phyloP scores from a whole-genome alignment of 2,797 vertebrate species.

The Sebastes iracundus region DNA sequence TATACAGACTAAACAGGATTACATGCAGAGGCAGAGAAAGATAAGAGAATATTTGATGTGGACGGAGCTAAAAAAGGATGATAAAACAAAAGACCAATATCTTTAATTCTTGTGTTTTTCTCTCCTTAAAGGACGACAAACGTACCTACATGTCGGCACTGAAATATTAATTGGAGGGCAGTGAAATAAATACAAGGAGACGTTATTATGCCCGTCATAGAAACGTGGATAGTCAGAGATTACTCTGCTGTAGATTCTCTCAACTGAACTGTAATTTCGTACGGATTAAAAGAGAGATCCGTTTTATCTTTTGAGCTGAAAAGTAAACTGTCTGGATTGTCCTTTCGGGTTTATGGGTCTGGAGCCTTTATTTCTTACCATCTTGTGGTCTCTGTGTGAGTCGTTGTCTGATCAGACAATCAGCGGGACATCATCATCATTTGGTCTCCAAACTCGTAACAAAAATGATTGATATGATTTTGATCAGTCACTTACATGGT shows the following conservation, averaged over 20 bases:
- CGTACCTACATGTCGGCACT: background rate
- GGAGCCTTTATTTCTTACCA: constrained; percentile 1
- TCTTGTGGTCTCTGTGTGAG: constrained; percentile 9
- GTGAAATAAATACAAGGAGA: background rate
- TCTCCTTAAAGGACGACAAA: background rate
- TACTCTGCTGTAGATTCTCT: background rate
- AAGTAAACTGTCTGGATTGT: background rate
- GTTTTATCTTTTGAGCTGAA: constrained; percentile 5
- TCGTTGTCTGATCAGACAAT: too few species aligned
- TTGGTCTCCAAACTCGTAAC: too few species aligned
- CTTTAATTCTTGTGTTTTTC: background rate
- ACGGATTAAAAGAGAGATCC: background rate
- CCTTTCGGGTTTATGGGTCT: background rate
- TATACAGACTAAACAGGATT: background rate
- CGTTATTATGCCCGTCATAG: too few species aligned
- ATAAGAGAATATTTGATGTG: background rate
- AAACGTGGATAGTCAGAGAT: background rate
- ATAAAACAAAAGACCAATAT: background rate
- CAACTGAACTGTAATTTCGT: too few species aligned
- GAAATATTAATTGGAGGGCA: background rate
- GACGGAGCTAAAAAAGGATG: background rate
- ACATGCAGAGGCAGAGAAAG: background rate
- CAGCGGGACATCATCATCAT: too few species aligned
- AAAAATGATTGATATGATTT: background rate
- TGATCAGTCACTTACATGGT: background rate